Evolutionary conservation across 2,888 invertebrate species (phyloP).

Genomic region (Pandemis cinnamomeana): DNA sequence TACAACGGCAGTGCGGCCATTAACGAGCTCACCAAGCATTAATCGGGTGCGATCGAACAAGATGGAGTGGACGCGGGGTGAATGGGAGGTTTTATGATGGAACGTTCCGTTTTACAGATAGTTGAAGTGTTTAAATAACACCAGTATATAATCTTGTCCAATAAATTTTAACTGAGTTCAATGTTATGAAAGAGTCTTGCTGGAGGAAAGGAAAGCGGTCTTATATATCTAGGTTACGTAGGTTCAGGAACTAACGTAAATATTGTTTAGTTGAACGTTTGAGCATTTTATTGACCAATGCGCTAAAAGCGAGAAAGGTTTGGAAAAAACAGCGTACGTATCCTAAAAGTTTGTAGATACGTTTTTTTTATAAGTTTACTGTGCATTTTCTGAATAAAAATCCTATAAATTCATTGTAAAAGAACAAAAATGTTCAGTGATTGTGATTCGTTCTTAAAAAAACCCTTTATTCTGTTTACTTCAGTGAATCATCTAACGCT

Average conservation of each 20-base stretch:
- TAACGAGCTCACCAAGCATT: slow-evolving; percentile 49
- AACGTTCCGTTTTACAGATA: slow-evolving; percentile 51
- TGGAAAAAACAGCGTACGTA: no score
- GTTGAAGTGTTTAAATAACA: slow-evolving; percentile 15
- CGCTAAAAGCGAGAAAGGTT: no score
- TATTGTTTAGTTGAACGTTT: no score
- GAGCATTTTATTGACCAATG: no score
- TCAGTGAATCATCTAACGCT: background rate
- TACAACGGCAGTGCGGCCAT: slow-evolving; percentile 8
- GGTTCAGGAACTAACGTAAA: no score
- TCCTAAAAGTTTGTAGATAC: no score
- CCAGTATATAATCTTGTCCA: slow-evolving; percentile 6
- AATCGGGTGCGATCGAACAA: slow-evolving; percentile 57
- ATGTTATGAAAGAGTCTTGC: background rate
- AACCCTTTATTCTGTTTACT: background rate
- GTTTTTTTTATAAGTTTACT: no score
- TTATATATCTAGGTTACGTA: no score
- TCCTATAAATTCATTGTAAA: no score
- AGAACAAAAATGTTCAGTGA: no score
- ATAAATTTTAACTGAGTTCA: slow-evolving; percentile 8
- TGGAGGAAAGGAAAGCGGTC: background rate
- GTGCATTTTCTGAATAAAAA: no score
- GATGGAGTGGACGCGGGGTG: slow-evolving; percentile 52
- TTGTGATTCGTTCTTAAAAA: background rate
- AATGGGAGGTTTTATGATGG: slow-evolving; percentile 55